Percentiles rank a stretch among this genome's conserved stretches.
phyloP scores from a whole-genome alignment of 2,113 vertebrate species.

The Erpornis zantholeuca region DNA sequence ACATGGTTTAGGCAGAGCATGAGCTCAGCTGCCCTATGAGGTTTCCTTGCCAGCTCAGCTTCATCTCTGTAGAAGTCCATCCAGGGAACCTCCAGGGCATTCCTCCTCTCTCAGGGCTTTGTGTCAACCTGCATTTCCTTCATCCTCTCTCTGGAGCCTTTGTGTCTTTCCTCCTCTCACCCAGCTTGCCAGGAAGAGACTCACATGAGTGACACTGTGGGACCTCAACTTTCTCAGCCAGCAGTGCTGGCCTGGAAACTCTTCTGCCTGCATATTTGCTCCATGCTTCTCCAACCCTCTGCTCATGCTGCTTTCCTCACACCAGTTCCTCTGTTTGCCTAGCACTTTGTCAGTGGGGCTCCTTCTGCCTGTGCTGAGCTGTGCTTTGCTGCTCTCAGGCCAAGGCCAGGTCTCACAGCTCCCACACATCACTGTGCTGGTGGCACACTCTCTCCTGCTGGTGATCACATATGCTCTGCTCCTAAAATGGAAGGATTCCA shows the following conservation, averaged over 20 bases:
- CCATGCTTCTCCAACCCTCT: background rate
- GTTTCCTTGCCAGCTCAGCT: background rate
- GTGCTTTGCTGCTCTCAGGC: background rate
- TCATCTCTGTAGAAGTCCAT: background rate
- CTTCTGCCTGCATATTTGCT: background rate
- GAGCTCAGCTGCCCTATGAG: background rate
- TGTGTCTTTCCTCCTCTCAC: background rate
- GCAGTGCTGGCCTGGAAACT: background rate
- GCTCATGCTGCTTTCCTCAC: background rate
- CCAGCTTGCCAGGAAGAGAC: background rate
- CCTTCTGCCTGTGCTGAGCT: background rate
- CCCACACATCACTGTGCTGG: background rate
- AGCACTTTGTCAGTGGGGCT: background rate
- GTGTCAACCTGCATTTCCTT: background rate
- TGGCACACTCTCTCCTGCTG: background rate
- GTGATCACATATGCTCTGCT: background rate
- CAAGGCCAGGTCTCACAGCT: background rate
- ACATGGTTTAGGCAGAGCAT: background rate
- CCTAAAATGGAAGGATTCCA: background rate
- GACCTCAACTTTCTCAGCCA: background rate
- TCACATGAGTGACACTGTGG: background rate
- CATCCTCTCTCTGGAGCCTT: background rate
- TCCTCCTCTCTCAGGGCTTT: background rate
- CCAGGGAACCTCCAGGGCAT: background rate
- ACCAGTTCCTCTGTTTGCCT: background rate